Evolutionary conservation across 1,140 invertebrate genomes (phyloP).

Genomic region (Drosophila ananassae): DNA sequence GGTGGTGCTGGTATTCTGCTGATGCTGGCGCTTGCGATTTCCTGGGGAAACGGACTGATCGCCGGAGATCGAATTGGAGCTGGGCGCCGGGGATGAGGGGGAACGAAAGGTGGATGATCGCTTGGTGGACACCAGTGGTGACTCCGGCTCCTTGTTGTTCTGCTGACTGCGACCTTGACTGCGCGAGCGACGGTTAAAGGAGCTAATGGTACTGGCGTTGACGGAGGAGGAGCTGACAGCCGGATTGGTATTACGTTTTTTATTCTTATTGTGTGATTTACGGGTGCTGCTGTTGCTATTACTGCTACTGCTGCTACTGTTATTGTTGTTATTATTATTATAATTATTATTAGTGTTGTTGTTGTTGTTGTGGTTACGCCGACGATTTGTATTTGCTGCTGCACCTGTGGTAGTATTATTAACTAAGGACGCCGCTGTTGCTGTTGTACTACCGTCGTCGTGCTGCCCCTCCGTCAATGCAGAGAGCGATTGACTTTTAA

Average conservation of each 20-base stretch:
- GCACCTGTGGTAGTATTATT: conserved; percentile 34
- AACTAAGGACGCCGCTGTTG: conserved; percentile 48
- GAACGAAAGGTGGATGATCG: conserved; percentile 28
- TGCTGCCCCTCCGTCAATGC: conserved; percentile 84
- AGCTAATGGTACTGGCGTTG: conserved; percentile 2
- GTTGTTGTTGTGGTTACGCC: conserved; percentile 46
- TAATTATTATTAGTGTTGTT: conserved; percentile 4
- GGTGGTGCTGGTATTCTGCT: conserved; percentile 25
- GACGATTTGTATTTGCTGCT: conserved; percentile 33
- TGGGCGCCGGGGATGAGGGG: conserved; percentile 18
- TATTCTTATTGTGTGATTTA: conserved; percentile 31
- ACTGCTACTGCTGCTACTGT: conserved; percentile 9
- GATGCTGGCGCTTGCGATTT: conserved; percentile 68
- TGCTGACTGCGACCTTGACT: conserved; percentile 53
- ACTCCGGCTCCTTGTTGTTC: conserved; percentile 26
- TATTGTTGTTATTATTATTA: conserved; percentile 36
- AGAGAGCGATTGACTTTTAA: conserved; percentile 84
- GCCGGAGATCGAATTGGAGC: conserved; percentile 13
- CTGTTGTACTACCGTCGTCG: conserved; percentile 68
- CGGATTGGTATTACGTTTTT: conserved; percentile 37
- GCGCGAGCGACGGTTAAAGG: conserved; percentile 46
- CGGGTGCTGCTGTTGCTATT: conserved; percentile 29
- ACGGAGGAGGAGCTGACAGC: conserved; percentile 48
- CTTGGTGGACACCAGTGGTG: conserved; percentile 14
- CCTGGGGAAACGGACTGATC: conserved; percentile 53